phyloP scores from a whole-genome alignment of 2,888 invertebrate species.

The Drosophila rellima region DNA sequence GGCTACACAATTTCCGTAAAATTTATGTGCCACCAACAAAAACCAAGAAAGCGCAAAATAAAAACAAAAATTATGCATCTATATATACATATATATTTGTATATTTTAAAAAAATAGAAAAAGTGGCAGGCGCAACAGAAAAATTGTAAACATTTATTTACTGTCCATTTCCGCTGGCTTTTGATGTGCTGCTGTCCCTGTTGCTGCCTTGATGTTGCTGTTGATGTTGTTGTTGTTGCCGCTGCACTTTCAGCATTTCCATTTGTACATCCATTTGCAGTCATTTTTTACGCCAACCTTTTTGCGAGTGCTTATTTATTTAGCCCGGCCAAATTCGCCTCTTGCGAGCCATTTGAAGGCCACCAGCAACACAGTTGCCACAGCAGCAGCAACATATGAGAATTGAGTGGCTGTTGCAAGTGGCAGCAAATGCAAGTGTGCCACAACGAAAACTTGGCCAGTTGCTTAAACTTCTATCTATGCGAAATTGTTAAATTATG shows the following conservation, averaged over 20 bases:
- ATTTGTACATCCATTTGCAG: slow-evolving; percentile 63
- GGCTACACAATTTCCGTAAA: slow-evolving; percentile 69
- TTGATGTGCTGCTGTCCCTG: slow-evolving; percentile 48
- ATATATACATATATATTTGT: slow-evolving; percentile 3
- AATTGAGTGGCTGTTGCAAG: slow-evolving; percentile 12
- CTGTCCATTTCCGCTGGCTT: slow-evolving; percentile 78
- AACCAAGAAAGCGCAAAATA: slow-evolving; percentile 12
- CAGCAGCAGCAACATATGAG: neutral
- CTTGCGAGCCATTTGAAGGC: slow-evolving; percentile 49
- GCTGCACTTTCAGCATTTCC: slow-evolving; percentile 47
- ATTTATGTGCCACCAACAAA: slow-evolving; percentile 64
- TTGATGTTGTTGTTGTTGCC: slow-evolving; percentile 22
- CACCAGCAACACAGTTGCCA: slow-evolving; percentile 28
- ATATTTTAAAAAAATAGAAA: slow-evolving; percentile 24
- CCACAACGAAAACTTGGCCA: neutral
- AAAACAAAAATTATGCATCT: slow-evolving; percentile 15
- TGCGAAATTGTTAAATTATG: neutral
- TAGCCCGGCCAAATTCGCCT: slow-evolving; percentile 37
- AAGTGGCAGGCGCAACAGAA: slow-evolving; percentile 55
- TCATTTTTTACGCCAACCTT: slow-evolving; percentile 49
- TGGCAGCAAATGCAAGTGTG: neutral
- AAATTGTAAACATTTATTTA: slow-evolving; percentile 82
- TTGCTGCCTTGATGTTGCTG: neutral
- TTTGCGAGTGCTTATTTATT: slow-evolving; percentile 70
- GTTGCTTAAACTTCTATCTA: neutral